These are phyloP conservation scores for Ellobius talpinus DNA, from an alignment of 2,113 vertebrate species.

Conservation along the genomic window DNA sequence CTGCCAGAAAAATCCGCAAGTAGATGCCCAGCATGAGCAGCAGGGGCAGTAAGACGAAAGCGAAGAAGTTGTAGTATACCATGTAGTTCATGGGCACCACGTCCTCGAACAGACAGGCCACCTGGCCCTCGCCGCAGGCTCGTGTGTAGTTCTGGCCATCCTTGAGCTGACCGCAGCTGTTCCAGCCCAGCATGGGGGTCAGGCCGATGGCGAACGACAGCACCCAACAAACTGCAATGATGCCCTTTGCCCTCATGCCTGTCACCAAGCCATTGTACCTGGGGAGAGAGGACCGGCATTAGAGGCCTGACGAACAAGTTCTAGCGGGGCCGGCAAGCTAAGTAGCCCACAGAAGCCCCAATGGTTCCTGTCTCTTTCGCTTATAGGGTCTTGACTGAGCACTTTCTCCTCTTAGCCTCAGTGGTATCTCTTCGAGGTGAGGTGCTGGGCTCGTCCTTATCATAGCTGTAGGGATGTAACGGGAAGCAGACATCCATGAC, in stretches of 20 bases:
- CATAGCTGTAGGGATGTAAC: not conserved
- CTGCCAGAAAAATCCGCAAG: slow-evolving; percentile 97
- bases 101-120: slow-evolving; percentile 92
- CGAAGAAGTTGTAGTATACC: slow-evolving; percentile 99
- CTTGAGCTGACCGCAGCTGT: slow-evolving; percentile 67
- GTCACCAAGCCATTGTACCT: slow-evolving; percentile 98
- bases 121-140: slow-evolving; percentile 86
- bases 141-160: not conserved
- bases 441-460: not conserved
- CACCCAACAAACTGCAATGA: slow-evolving; percentile 97
- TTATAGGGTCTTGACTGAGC: not conserved
- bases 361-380: not conserved
- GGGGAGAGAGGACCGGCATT: slow-evolving; percentile 44
- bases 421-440: not conserved
- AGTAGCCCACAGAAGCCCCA: not conserved
- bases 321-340: not conserved
- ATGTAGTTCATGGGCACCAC: slow-evolving; percentile 98
- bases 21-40: slow-evolving; percentile 97
- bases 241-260: slow-evolving; percentile 90
- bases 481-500: not conserved
- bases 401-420: not conserved
- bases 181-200: slow-evolving; percentile 98
- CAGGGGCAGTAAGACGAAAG: slow-evolving; percentile 94
- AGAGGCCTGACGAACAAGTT: not conserved
- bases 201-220: slow-evolving; percentile 96